Evolutionary conservation across 2,888 invertebrate species (phyloP), one percentile per base, ranked within the genome.

Genomic region (Drosophila picticornis): DNA sequence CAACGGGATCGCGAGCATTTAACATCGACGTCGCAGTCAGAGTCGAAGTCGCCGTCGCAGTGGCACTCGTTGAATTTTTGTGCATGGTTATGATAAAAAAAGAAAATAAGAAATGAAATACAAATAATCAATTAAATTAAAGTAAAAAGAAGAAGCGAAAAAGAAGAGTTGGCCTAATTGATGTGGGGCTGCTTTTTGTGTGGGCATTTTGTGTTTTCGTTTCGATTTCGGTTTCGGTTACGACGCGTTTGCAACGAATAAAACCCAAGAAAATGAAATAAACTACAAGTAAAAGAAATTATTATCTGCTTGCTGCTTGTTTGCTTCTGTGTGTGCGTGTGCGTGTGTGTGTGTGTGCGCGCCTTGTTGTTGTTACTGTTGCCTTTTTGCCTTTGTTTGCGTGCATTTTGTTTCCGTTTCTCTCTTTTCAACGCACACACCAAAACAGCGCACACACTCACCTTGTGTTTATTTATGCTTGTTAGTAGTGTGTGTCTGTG

Each of bases 71-170:
- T 58, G 40, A 51, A 61, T 43, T 55, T 72, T 72, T 40, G 22
- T 61, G 31, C 40, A 58, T 60, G 57, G 68, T 65, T 48, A 52
- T 67, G 66, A 75, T 65, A 58, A 64, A 67, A 59, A 61, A 61
- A 38, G 27, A 53, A 59, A 73, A n/a, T 27, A 61, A 55, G 52
- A 53, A 76, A 69, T 61, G 50, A 69, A 72, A 62, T 65, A 75
- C 61, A 77, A 69, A 75, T 75, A 82, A 77, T 75, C 81, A 81
- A 81, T 80, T 80, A 72, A 80, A 74, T 77, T 67, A 65, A 67
- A 74, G 58, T 70, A 77, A 56, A 29, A 22, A 46, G 46, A 46
- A 46, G 46, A 25, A 25, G 16, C 4, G 22, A 22, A 27, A 25
- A 56, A 38, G 38, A 53, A 53, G 36, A 43, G 59, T 56, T 77